A percentile compares a stretch with the other conserved stretches of the same genome.
phyloP scores from a whole-genome alignment of 2,888 invertebrate genomes.

The Steromphala cineraria region DNA sequence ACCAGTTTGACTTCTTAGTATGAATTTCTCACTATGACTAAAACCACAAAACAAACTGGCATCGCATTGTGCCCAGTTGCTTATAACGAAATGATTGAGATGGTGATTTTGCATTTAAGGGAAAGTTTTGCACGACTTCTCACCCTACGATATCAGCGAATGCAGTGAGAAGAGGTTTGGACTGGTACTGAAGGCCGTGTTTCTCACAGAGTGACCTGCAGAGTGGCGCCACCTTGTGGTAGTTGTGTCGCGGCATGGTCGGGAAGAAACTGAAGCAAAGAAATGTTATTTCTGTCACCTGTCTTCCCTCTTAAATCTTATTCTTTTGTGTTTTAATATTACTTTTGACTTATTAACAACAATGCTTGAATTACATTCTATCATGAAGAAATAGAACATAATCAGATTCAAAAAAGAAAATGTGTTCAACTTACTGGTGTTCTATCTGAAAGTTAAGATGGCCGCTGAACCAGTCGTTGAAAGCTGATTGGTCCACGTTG shows the following conservation, averaged over 20 bases:
- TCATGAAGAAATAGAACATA: no score
- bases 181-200: constrained; percentile 55
- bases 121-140: background rate
- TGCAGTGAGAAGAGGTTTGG: constrained; percentile 55
- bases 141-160: constrained; percentile 64
- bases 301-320: no score
- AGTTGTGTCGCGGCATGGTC: constrained; percentile 71
- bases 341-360: no score
- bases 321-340: no score
- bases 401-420: no score
- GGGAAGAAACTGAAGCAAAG: constrained; percentile 67
- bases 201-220: constrained; percentile 66
- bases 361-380: no score
- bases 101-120: no score
- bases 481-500: constrained; percentile 69
- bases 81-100: no score
- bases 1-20: no score
- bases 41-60: no score
- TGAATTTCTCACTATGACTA: no score
- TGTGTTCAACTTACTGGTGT: constrained; percentile 65
- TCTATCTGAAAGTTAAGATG: constrained; percentile 76
- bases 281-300: background rate
- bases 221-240: constrained; percentile 59
- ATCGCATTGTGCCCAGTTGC: no score
- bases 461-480: constrained; percentile 76